Evolutionary conservation across 2,888 invertebrate species (phyloP).

Genomic region (Pollenia griseotomentosa): DNA sequence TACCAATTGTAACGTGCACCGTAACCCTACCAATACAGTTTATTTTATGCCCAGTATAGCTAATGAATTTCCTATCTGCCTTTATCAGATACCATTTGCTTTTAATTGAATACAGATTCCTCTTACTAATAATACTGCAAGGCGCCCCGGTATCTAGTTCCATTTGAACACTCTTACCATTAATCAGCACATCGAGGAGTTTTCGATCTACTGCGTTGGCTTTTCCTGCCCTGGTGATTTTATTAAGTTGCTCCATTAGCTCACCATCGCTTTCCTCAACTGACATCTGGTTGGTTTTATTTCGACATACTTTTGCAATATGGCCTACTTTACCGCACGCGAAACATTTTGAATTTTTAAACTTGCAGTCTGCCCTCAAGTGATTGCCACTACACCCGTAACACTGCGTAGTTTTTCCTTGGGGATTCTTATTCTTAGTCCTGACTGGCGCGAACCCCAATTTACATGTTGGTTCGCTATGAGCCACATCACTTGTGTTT

Average conservation of each 20-base stretch:
- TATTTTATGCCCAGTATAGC: conserved; percentile 51
- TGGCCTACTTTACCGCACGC: conserved; percentile 35
- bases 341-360: conserved; percentile 28
- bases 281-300: conserved; percentile 8
- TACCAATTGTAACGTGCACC: conserved; percentile 17
- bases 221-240: background rate
- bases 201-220: conserved; percentile 27
- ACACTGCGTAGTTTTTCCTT: conserved; percentile 20
- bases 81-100: conserved; percentile 7
- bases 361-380: conserved; percentile 37
- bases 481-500: background rate
- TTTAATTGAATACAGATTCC: background rate
- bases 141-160: conserved; percentile 62
- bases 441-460: conserved; percentile 16
- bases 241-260: conserved; percentile 7
- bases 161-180: conserved; percentile 47
- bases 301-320: conserved; percentile 25
- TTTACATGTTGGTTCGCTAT: conserved; percentile 31
- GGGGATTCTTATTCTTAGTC: conserved; percentile 1
- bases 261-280: background rate
- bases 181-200: conserved; percentile 21
- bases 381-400: conserved; percentile 41
- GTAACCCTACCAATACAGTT: conserved; percentile 30
- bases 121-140: conserved; percentile 56
- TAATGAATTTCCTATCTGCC: conserved; percentile 43